These are phyloP conservation scores for Achlya flavicornis DNA, from an alignment of 2,888 invertebrate species.

Conservation along the genomic window DNA sequence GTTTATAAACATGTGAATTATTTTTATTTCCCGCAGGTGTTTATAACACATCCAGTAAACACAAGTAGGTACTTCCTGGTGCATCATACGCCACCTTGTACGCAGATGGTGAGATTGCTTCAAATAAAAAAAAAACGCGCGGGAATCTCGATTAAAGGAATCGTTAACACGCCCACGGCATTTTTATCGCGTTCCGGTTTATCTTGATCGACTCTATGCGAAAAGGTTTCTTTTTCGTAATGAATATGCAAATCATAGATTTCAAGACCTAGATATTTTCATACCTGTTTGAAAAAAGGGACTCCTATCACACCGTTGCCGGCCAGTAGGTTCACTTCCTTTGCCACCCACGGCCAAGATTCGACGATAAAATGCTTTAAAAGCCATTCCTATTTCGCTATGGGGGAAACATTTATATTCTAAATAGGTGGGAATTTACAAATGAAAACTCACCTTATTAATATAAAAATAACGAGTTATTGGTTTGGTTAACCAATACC, in stretches of 20 bases:
- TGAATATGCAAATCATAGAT: constrained; percentile 69
- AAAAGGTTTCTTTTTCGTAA: constrained; percentile 52
- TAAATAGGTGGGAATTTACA: constrained; percentile 26
- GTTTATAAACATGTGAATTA: neutral
- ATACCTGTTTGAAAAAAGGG: constrained; percentile 32
- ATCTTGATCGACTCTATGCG: constrained; percentile 69
- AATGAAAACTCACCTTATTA: constrained; percentile 55
- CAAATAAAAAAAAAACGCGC: constrained; percentile 36
- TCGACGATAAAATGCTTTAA: constrained; percentile 36
- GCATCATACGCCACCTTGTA: constrained; percentile 68
- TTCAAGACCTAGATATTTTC: constrained; percentile 62
- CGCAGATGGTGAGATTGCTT: constrained; percentile 59
- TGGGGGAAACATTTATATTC: neutral
- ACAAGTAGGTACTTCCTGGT: constrained; percentile 63
- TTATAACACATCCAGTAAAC: constrained; percentile 27
- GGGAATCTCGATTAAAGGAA: constrained; percentile 71
- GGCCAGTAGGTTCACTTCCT: constrained; percentile 48
- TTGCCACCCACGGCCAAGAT: constrained; percentile 59
- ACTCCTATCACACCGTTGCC: constrained; percentile 39
- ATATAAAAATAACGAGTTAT: constrained; percentile 48
- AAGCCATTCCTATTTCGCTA: constrained; percentile 6
- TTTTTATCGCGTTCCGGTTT: constrained; percentile 60
- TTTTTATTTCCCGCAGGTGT: constrained; percentile 43
- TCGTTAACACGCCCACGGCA: constrained; percentile 69
- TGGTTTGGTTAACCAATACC: constrained; percentile 67